Conservation (phyloP, 2,797 vertebrate species). For the Danio kyathit region DNA sequence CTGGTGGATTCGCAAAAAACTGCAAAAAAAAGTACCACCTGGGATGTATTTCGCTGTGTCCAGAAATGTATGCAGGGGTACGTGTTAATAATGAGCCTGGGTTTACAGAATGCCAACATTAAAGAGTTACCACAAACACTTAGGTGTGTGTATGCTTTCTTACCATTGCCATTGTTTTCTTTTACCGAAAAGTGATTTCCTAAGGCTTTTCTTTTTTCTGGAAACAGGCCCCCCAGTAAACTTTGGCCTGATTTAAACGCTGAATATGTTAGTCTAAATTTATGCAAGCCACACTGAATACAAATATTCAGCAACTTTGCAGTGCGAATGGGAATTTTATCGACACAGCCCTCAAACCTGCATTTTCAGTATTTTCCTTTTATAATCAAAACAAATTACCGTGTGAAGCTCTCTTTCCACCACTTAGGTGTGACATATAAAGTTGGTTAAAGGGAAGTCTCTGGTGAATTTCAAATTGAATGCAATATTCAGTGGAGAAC, state of each 20-base stretch:
- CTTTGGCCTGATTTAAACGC: not conserved
- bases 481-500: conserved; percentile 39
- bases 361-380: conserved; percentile 26
- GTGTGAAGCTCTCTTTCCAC: conserved; percentile 36
- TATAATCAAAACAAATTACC: conserved; percentile 50
- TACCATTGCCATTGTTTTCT: not conserved
- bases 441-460: conserved; percentile 36
- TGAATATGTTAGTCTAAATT: conserved; percentile 7
- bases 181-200: not conserved
- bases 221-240: not conserved
- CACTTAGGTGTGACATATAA: conserved; percentile 42
- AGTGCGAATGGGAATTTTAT: not conserved
- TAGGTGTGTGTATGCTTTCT: not conserved
- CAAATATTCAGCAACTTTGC: conserved; percentile 18
- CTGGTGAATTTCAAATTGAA: conserved; percentile 49
- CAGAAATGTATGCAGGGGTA: too few relatives aligned
- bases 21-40: too few relatives aligned
- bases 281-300: conserved; percentile 5
- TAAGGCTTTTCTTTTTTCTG: not conserved
- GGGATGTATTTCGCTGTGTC: too few relatives aligned
- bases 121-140: not conserved
- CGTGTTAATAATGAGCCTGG: too few relatives aligned
- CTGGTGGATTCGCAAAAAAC: too few relatives aligned
- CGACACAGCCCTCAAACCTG: conserved; percentile 6
- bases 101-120: too few relatives aligned